A percentile compares a stretch with the other conserved stretches of the same genome.
Evolutionary conservation across 2,888 invertebrate genomes (phyloP).

Genomic region (Chromoteleia sp.): DNA sequence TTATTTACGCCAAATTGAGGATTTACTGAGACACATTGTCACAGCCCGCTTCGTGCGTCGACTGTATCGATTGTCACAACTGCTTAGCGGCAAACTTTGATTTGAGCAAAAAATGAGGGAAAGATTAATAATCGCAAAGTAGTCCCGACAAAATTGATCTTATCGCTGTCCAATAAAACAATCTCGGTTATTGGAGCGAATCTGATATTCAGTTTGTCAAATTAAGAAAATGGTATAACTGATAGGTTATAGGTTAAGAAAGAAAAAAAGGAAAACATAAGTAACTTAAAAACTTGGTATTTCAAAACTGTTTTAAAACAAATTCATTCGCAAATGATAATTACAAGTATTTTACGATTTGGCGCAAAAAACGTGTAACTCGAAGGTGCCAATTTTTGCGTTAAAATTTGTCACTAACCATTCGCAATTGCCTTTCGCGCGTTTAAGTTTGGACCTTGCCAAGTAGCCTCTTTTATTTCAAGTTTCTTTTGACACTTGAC

Average conservation of each 20-base stretch:
- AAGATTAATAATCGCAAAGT: constrained; percentile 27
- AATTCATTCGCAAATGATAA: too few species aligned
- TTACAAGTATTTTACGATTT: too few species aligned
- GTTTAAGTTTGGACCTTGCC: constrained; percentile 44
- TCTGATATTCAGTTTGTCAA: too few species aligned
- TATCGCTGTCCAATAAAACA: constrained; percentile 9
- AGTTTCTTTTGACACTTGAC: constrained; percentile 84
- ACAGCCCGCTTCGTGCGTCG: constrained; percentile 19
- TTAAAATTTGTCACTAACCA: constrained; percentile 34
- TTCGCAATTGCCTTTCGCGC: constrained; percentile 5
- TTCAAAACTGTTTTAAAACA: too few species aligned
- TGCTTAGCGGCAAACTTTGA: constrained; percentile 33
- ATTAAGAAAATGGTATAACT: too few species aligned
- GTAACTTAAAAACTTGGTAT: too few species aligned
- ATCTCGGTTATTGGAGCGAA: background rate
- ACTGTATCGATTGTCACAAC: constrained; percentile 56
- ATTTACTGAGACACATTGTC: constrained; percentile 58
- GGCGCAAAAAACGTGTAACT: too few species aligned
- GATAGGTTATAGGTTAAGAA: too few species aligned
- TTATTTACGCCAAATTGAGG: constrained; percentile 61
- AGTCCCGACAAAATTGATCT: constrained; percentile 7
- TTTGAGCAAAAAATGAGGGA: constrained; percentile 4
- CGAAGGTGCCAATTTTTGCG: background rate
- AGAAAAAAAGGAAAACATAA: too few species aligned
- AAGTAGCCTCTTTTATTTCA: constrained; percentile 69